Evolutionary conservation across 2,797 vertebrate species (phyloP), one percentile per base, ranked within the genome.

Genomic region (Bradypus variegatus): DNA sequence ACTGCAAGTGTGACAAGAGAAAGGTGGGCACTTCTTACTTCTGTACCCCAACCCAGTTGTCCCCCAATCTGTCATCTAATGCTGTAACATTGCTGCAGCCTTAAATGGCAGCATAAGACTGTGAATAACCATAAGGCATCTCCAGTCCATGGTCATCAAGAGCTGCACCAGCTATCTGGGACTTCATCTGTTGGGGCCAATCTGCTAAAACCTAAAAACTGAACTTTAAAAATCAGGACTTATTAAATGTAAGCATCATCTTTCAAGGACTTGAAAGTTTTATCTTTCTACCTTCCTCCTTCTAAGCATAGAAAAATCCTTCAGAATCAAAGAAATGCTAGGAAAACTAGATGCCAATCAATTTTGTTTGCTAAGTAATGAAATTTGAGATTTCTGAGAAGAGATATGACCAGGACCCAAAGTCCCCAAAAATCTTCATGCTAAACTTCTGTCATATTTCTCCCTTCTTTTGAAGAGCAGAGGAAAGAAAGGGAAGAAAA

Each of bases 291-390:
- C 41, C 55, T 90, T 91, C 38, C 10, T 75, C 9, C 53, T 73
- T 62, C 31, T 84, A 77, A 88, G 60, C 48, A 76, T 4, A 92
- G 70, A 84, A 83, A 86, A 85, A 36, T 70, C 86, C 25, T 50
- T 81, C 36, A 92, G n/a, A 2, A 50, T 80, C 29, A 12, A 88
- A 90, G n/a, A 86, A 90, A 85, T 76, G 25, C 33, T 72, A 80
- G 19, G n/a, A 86, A 94, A 90, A 86, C 31, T 88, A 83, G 15
- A 83, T 88, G 14, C 29, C 36, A 90, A 48, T 91, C 50, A 69
- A 87, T 80, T 90, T 77, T 93, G 38, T 73, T 79, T 89, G 69
- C 67, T 64, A 85, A 29, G 72, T 81, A 87, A 93, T 84, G 58
- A 41, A 58, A 84, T 69, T 67, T 90, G 58, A 50, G 15, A 83